Evolutionary conservation across 2,888 invertebrate species (phyloP).

Genomic region (Sesia apiformis): DNA sequence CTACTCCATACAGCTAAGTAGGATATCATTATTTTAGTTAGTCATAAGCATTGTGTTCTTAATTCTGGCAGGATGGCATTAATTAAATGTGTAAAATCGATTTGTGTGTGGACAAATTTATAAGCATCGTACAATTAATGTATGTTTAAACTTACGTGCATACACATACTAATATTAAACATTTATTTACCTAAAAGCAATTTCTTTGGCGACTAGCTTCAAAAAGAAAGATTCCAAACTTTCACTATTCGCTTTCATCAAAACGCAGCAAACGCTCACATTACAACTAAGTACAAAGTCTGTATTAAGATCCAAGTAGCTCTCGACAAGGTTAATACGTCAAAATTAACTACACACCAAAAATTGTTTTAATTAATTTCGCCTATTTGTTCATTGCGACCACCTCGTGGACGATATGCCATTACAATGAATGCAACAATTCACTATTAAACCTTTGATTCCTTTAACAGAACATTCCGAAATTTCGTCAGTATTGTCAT

Average conservation of each 20-base stretch:
- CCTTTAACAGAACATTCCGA: slow-evolving; percentile 57
- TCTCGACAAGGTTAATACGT: too few species aligned
- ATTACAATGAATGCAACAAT: slow-evolving; percentile 48
- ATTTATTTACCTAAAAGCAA: slow-evolving; percentile 66
- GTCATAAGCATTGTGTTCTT: slow-evolving; percentile 71
- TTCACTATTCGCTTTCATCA: slow-evolving; percentile 8
- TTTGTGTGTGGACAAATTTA: slow-evolving; percentile 66
- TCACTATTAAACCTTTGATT: slow-evolving; percentile 64
- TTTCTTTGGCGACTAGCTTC: slow-evolving; percentile 67
- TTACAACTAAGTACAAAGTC: too few species aligned
- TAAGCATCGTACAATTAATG: slow-evolving; percentile 66
- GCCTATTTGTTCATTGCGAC: slow-evolving; percentile 41
- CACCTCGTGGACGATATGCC: slow-evolving; percentile 69
- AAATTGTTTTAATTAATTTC: slow-evolving; percentile 24
- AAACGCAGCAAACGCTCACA: too few species aligned
- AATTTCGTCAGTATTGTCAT: slow-evolving; percentile 60
- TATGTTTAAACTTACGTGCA: slow-evolving; percentile 60
- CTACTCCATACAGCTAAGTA: slow-evolving; percentile 66
- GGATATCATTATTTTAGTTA: slow-evolving; percentile 60
- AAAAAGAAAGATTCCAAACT: slow-evolving; percentile 72
- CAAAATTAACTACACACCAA: background rate
- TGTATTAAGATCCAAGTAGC: too few species aligned
- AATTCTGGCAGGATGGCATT: slow-evolving; percentile 69
- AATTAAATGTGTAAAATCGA: slow-evolving; percentile 63
- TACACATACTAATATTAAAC: slow-evolving; percentile 54